Percentiles rank a stretch among this genome's conserved stretches.
These are phyloP conservation scores for Telenomus remus DNA, from an alignment of 1,140 invertebrate species.

Conservation along the genomic window DNA sequence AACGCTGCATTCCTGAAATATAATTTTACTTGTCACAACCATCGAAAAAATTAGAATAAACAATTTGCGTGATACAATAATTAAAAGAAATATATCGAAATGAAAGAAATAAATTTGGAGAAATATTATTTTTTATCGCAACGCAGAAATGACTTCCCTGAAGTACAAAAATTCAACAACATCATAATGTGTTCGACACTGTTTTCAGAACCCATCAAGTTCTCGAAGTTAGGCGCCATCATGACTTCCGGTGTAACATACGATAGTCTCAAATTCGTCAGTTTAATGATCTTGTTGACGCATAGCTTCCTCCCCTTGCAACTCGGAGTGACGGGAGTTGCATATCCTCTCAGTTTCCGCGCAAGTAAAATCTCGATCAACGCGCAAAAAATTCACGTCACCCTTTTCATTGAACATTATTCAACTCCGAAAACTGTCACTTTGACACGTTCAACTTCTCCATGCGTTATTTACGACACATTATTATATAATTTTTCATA, in stretches of 20 bases:
- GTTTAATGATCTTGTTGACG: constrained; percentile 74
- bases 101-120: too few relatives aligned
- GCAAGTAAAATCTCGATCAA: constrained; percentile 59
- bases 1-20: too few relatives aligned
- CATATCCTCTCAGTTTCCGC: constrained; percentile 47
- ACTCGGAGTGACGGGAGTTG: constrained; percentile 48
- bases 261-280: constrained; percentile 67
- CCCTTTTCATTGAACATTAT: constrained; percentile 34
- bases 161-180: too few relatives aligned
- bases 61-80: too few relatives aligned
- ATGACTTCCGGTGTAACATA: constrained; percentile 66
- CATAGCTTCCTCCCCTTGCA: constrained; percentile 64
- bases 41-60: too few relatives aligned
- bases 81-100: too few relatives aligned
- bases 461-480: too few relatives aligned
- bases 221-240: constrained; percentile 60
- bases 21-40: too few relatives aligned
- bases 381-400: constrained; percentile 27
- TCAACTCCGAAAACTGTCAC: constrained; percentile 30
- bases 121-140: background rate
- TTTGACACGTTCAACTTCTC: constrained; percentile 9
- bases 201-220: constrained; percentile 3
- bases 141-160: background rate
- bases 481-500: too few relatives aligned
- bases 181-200: too few relatives aligned